These are phyloP conservation scores for Himalopsyche tibetana DNA, from an alignment of 2,888 invertebrate species.

Conservation along the genomic window DNA sequence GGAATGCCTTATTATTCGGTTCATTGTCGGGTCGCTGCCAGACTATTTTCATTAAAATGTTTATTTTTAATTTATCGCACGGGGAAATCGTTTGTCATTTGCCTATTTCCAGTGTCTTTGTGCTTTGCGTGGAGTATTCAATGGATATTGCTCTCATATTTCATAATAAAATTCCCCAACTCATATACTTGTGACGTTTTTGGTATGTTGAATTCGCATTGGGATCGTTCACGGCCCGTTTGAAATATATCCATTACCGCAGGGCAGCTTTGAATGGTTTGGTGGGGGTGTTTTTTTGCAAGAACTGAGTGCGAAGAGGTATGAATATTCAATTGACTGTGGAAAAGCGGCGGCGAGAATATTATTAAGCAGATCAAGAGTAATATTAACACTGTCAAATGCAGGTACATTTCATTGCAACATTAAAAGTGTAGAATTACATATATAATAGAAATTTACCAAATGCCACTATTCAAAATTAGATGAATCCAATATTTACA, in stretches of 20 bases:
- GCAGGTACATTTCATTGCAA: too few species aligned
- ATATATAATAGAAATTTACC: too few species aligned
- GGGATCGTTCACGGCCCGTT: slow-evolving; percentile 42
- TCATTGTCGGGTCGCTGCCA: too few species aligned
- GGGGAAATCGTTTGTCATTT: slow-evolving; percentile 26
- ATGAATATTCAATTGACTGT: neutral
- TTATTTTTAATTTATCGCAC: slow-evolving; percentile 18
- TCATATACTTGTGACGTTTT: slow-evolving; percentile 39
- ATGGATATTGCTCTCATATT: slow-evolving; percentile 33
- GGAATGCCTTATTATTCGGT: too few species aligned
- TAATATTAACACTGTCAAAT: too few species aligned
- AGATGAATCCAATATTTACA: too few species aligned
- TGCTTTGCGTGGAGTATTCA: slow-evolving; percentile 20
- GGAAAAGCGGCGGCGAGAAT: neutral
- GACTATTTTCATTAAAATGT: slow-evolving; percentile 24
- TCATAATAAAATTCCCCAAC: slow-evolving; percentile 39
- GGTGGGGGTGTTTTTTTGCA: neutral
- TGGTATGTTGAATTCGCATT: slow-evolving; percentile 40
- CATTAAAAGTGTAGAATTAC: too few species aligned
- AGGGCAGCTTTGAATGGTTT: slow-evolving; percentile 3
- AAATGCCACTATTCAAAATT: too few species aligned
- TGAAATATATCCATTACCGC: slow-evolving; percentile 34
- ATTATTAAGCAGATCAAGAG: too few species aligned
- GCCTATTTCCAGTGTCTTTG: slow-evolving; percentile 21
- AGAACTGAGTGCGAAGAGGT: neutral